Evolutionary conservation across 2,113 vertebrate genomes (phyloP).

Genomic region (Dryoscopus gambensis): DNA sequence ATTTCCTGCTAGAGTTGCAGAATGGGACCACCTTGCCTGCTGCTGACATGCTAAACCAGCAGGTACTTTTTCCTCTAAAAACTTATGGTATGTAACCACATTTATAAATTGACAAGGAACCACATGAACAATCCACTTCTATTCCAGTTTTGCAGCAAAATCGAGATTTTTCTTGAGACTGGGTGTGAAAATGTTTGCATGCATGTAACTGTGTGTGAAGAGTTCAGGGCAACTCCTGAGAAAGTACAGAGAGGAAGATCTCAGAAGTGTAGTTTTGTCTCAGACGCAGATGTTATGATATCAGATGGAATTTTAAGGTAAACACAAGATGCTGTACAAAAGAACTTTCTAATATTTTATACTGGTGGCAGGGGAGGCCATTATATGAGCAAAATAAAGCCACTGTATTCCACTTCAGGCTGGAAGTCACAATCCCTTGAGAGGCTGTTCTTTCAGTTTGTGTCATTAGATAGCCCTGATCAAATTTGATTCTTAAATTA

Average conservation of each 20-base stretch:
- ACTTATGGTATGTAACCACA: not conserved
- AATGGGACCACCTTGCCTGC: not conserved
- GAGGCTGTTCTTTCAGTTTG: not conserved
- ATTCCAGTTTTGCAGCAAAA: not conserved
- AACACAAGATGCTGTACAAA: not conserved
- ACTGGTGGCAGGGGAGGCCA: not conserved
- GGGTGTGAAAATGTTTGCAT: not conserved
- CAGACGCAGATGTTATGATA: not conserved
- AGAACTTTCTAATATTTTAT: not conserved
- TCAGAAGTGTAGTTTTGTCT: not conserved
- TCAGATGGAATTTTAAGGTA: not conserved
- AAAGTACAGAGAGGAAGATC: not conserved
- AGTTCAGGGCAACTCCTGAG: not conserved
- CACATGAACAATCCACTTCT: not conserved
- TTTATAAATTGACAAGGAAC: not conserved
- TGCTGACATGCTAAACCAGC: not conserved
- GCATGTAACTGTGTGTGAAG: not conserved
- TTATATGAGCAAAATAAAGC: not conserved
- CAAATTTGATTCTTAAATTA: constrained; percentile 32
- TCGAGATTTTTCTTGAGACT: not conserved
- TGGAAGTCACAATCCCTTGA: not conserved
- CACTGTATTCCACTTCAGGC: not conserved
- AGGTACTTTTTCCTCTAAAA: not conserved
- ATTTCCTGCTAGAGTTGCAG: not conserved
- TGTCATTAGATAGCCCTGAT: constrained; percentile 15